phyloP scores from a whole-genome alignment of 1,140 invertebrate genomes.

The Aricia agestis region DNA sequence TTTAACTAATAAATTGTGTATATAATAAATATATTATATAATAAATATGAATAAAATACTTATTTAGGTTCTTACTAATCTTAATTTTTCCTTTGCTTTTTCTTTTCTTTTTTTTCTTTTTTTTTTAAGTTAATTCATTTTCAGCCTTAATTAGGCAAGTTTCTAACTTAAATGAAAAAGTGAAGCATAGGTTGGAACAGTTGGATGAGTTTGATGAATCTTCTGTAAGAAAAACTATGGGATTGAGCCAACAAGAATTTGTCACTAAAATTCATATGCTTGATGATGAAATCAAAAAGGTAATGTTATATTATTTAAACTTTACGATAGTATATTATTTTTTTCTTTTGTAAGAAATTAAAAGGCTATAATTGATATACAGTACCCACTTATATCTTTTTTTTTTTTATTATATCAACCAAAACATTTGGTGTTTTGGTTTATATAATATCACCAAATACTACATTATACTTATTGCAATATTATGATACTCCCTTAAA shows the following conservation, averaged over 20 bases:
- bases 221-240: slow-evolving; percentile 90
- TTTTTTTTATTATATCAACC: too few relatives aligned
- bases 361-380: too few relatives aligned
- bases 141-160: slow-evolving; percentile 86
- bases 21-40: not conserved
- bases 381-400: too few relatives aligned
- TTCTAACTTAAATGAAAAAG: slow-evolving; percentile 90
- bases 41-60: not conserved
- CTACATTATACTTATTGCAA: too few relatives aligned
- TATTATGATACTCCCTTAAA: not conserved
- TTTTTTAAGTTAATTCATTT: slow-evolving; percentile 71
- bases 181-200: slow-evolving; percentile 93
- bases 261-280: slow-evolving; percentile 91
- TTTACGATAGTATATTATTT: too few relatives aligned
- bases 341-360: too few relatives aligned
- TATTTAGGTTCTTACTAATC: not conserved
- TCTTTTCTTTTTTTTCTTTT: slow-evolving; percentile 45
- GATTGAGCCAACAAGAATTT: slow-evolving; percentile 95
- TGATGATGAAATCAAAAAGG: slow-evolving; percentile 89
- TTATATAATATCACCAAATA: too few relatives aligned
- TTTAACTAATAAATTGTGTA: not conserved
- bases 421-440: too few relatives aligned
- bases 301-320: slow-evolving; percentile 25
- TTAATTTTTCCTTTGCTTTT: not conserved
- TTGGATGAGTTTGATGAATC: slow-evolving; percentile 96